Evolutionary conservation across 1,140 invertebrate genomes (phyloP).

Genomic region (Phthorimaea operculella): DNA sequence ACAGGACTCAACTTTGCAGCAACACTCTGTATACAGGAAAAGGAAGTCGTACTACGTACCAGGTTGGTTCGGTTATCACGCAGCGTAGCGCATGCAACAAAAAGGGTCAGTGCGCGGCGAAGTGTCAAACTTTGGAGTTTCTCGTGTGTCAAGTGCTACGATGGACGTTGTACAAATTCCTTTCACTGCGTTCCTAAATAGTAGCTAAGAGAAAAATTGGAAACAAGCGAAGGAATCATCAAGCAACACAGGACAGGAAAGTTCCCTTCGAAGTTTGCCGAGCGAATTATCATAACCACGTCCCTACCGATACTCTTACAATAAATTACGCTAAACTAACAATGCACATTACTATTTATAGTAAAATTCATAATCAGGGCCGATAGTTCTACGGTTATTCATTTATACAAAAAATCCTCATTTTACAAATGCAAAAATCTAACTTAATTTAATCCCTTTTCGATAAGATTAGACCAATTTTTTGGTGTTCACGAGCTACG

Average conservation of each 20-base stretch:
- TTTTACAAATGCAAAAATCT: conserved; percentile 28
- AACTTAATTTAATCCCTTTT: conserved; percentile 39
- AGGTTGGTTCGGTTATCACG: too few species aligned
- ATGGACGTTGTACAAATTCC: too few species aligned
- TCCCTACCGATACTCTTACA: conserved; percentile 59
- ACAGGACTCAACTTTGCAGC: too few species aligned
- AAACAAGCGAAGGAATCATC: conserved; percentile 48
- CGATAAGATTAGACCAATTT: conserved; percentile 34
- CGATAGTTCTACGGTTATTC: conserved; percentile 32
- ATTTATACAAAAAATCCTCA: conserved; percentile 36
- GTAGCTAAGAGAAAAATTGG: conserved; percentile 19
- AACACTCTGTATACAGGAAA: too few species aligned
- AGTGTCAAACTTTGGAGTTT: too few species aligned
- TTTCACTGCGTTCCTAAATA: neutral
- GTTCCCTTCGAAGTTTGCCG: conserved; percentile 14
- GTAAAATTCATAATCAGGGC: conserved; percentile 38
- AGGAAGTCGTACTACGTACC: too few species aligned
- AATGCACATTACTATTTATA: conserved; percentile 50
- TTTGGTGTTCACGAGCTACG: conserved; percentile 49
- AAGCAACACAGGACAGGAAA: conserved; percentile 51
- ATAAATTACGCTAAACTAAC: conserved; percentile 65
- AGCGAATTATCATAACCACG: conserved; percentile 39
- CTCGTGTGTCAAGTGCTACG: too few species aligned
- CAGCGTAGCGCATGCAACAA: too few species aligned
- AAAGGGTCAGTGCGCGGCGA: too few species aligned